Evolutionary conservation across 2,888 invertebrate genomes (phyloP), one percentile per base, ranked within the genome.

Genomic region (Seladonia tumulorum): DNA sequence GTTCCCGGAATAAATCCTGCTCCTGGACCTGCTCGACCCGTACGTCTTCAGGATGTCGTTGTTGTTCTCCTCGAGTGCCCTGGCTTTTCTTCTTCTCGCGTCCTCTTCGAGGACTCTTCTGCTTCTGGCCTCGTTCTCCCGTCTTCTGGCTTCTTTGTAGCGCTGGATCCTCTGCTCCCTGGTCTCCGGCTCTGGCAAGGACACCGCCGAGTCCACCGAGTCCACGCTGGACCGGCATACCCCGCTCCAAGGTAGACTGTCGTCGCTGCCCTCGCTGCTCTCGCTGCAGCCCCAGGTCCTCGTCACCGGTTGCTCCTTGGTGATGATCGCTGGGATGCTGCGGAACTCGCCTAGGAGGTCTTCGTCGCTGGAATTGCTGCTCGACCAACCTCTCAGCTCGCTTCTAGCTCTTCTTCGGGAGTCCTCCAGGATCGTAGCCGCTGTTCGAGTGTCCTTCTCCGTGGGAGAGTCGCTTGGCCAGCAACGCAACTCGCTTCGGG

Each of bases 201-300:
- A 91, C 25, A 87, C 89, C n/a, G 88, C 87, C 0, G 93, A 92
- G 73, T 94, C 93, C 42, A 94, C 93, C 16, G 94, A 92, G 71
- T 95, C 93, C 14, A 92, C 93, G 81, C 93, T 93, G 5, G 93
- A 92, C 18, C 92, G 91, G 63, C 91, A 92, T 8, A 91, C 89
- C 7, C 90, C 91, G 8, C 91, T 91, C 94, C 94, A 94, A 22
- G 94, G 94, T 0, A 95, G 88, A 82, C 94, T 94, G 79, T 95
- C 95, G 91, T 95, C 95, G 89, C 95, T 95, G 12, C 94, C 94
- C 74, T 94, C 94, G 91, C 94, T 94, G 82, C 94, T 94, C 80
- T 95, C 95, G 88, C 95, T 95, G 87, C 94, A 94, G 49, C 94
- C 94, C 95, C 94, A 95, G 2, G 93, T 91, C 45, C 94, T 88